These are phyloP conservation scores for Potamilus streckersoni DNA, from an alignment of 1,140 invertebrate genomes.

Conservation along the genomic window DNA sequence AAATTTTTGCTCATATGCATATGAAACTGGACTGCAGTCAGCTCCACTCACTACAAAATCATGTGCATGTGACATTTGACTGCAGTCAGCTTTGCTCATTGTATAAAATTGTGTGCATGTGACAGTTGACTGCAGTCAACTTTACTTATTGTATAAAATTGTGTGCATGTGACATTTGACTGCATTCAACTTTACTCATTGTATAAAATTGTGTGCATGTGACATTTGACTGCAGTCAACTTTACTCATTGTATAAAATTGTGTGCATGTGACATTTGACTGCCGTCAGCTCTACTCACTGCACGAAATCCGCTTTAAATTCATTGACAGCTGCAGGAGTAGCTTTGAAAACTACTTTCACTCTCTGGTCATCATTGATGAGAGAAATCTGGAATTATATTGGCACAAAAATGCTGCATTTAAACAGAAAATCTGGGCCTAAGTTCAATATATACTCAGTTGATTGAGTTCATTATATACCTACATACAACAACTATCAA, in stretches of 20 bases:
- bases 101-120: conserved; percentile 73
- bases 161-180: no score
- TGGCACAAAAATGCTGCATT: background rate
- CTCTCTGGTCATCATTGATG: conserved; percentile 90
- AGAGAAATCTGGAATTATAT: conserved; percentile 79
- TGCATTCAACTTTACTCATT: conserved; percentile 72
- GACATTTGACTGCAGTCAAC: no score
- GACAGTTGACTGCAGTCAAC: no score
- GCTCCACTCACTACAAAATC: conserved; percentile 72
- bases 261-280: no score
- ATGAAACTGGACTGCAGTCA: no score
- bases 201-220: conserved; percentile 73
- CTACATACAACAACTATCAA: background rate
- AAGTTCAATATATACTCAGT: background rate
- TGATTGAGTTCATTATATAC: background rate
- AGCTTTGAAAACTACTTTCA: conserved; percentile 90
- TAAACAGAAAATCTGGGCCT: background rate
- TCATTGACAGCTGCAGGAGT: conserved; percentile 87
- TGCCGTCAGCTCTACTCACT: conserved; percentile 72
- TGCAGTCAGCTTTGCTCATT: conserved; percentile 72
- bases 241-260: conserved; percentile 80
- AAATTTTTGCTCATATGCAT: no score
- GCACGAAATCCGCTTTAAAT: conserved; percentile 82
- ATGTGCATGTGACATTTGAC: no score
- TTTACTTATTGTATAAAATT: no score